Evolutionary conservation across 2,113 vertebrate species (phyloP), one percentile per base, ranked within the genome.

Genomic region (Esox niger): DNA sequence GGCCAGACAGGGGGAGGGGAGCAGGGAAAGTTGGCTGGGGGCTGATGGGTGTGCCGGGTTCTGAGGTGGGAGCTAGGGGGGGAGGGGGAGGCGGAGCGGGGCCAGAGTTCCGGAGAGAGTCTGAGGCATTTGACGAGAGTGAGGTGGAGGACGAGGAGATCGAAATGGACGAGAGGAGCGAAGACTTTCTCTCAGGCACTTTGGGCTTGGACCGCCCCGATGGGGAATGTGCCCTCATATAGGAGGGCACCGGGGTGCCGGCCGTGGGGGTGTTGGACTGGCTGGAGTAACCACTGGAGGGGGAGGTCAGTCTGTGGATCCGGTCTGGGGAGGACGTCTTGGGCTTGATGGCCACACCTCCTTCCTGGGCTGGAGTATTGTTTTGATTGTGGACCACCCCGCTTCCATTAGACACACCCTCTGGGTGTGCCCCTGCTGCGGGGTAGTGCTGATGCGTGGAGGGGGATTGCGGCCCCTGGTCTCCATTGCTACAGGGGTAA

Each of bases 201-300:
- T 90, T 96, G 67, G 97, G 84, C 83, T 93, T 98, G 29, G 91
- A 88, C 58, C 93, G 94, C 35, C 88, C 87, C 26, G 92, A 95
- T 33, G 95, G 94, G 32, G 95, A 95, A 72, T 80, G 21, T 25
- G 93, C 90, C 77, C 93, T 93, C 71, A 95, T 54, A 21, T 93
- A 82, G 0, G 94, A 92, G 64, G 97, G 95, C 82, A 97, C 95
- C 0, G 97, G 97, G 35, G 96, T 98, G 75, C 98, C 93, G 0
- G 95, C 93, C 1, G 96, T 98, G 62, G 97, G 97, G 0, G 97
- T 99, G 75, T 98, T 97, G 21, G 96, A 99, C 82, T 99, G 97
- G 87, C 97, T 99, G 70, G 97, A 97, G 86, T 98, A 99, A 29
- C 97, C 97, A 30, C 97, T 98, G 0, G 97, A 99, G 0, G 97